A percentile compares a stretch with the other conserved stretches of the same genome.
Evolutionary conservation across 2,797 vertebrate genomes (phyloP).

Genomic region (Eulemur albifrons): DNA sequence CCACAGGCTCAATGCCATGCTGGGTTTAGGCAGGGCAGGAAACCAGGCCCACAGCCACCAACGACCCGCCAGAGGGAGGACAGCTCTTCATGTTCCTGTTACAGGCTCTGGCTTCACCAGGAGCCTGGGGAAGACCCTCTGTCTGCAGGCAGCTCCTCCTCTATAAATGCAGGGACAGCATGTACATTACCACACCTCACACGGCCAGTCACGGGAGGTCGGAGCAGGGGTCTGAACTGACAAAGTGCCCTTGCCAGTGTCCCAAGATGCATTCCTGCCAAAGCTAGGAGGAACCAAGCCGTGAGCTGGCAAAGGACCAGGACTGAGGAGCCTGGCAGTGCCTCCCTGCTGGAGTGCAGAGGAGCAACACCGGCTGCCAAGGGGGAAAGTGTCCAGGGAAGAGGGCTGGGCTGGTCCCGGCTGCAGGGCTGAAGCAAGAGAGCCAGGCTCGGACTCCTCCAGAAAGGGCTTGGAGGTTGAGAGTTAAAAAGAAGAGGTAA

Average conservation of each 20-base stretch:
- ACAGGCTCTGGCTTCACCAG: background rate
- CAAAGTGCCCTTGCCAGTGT: background rate
- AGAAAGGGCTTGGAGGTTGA: background rate
- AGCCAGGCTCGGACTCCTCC: background rate
- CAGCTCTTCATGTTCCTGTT: background rate
- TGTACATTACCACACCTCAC: background rate
- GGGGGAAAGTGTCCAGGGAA: background rate
- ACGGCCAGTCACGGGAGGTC: background rate
- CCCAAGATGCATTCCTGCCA: background rate
- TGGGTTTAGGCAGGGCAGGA: background rate
- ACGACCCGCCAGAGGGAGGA: background rate
- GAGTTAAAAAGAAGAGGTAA: no score
- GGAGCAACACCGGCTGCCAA: background rate
- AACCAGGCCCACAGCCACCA: background rate
- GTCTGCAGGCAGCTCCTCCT: background rate
- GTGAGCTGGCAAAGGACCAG: background rate
- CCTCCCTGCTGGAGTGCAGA: background rate
- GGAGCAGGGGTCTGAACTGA: background rate
- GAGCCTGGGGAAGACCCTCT: background rate
- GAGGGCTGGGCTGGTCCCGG: background rate
- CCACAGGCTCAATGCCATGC: no score
- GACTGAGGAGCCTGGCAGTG: background rate
- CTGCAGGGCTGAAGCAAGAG: background rate
- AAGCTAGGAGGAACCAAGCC: background rate
- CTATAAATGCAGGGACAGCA: no score